These are phyloP conservation scores for Hozukius guyotensis DNA, from an alignment of 2,797 vertebrate genomes.

Conservation along the genomic window DNA sequence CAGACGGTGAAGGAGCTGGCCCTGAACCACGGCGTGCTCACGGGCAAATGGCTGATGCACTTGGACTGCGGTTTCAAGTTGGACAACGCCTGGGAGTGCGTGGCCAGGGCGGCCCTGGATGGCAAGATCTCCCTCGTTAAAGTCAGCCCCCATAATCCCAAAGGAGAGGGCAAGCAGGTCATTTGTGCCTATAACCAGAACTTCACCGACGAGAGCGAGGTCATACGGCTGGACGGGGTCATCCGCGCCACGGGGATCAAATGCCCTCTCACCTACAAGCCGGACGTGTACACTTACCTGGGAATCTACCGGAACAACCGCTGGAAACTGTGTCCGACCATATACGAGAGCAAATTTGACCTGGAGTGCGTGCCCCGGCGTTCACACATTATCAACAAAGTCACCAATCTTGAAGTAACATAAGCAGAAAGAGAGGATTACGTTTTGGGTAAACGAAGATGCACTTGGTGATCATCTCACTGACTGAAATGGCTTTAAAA, in stretches of 20 bases:
- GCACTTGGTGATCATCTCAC: not conserved
- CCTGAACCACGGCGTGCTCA: conserved; percentile 87
- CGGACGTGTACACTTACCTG: conserved; percentile 90
- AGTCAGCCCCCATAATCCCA: conserved; percentile 85
- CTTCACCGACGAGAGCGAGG: conserved; percentile 89
- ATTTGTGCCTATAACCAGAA: conserved; percentile 90
- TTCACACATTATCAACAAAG: conserved; percentile 88
- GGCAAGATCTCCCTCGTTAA: conserved; percentile 85
- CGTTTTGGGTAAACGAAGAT: not conserved
- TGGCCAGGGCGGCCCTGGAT: conserved; percentile 86
- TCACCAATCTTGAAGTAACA: conserved; percentile 88
- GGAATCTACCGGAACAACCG: conserved; percentile 92
- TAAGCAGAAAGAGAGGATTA: conserved; percentile 51
- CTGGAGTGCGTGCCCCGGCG: conserved; percentile 89
- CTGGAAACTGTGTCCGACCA: conserved; percentile 93
- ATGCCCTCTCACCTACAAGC: conserved; percentile 90
- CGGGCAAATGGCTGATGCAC: conserved; percentile 92
- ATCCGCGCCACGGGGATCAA: conserved; percentile 90
- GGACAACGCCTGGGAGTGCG: conserved; percentile 90
- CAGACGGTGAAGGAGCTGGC: conserved; percentile 89
- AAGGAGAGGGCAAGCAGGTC: conserved; percentile 82
- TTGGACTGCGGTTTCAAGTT: conserved; percentile 91
- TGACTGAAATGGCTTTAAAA: not conserved
- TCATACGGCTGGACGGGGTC: conserved; percentile 83
- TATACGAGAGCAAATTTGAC: conserved; percentile 93